These are phyloP conservation scores for Drosophila melanica DNA, from an alignment of 1,140 invertebrate genomes.

Conservation along the genomic window DNA sequence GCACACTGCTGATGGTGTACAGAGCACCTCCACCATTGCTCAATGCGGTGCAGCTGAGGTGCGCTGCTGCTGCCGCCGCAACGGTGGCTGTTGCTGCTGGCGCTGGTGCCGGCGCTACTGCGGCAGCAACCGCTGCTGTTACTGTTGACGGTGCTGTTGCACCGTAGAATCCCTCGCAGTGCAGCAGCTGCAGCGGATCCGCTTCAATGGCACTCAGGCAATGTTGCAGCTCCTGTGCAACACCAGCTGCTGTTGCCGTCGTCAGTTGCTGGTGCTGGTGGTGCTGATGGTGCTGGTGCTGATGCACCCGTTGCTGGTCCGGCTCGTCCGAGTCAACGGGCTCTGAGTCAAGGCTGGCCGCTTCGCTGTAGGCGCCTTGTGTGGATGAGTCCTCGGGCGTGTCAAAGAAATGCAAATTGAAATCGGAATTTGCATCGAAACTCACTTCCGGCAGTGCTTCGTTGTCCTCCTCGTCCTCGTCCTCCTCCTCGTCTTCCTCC, in stretches of 20 bases:
- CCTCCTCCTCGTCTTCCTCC: slow-evolving; percentile 26
- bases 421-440: slow-evolving; percentile 90
- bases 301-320: slow-evolving; percentile 20
- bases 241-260: slow-evolving; percentile 8
- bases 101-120: slow-evolving; percentile 33
- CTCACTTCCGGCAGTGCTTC: slow-evolving; percentile 87
- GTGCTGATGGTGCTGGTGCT: slow-evolving; percentile 33
- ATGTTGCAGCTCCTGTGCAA: slow-evolving; percentile 55
- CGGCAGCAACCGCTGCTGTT: neutral
- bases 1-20: slow-evolving; percentile 83
- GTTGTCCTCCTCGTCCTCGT: slow-evolving; percentile 26
- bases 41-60: slow-evolving; percentile 60
- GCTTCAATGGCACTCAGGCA: slow-evolving; percentile 76
- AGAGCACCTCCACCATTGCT: slow-evolving; percentile 83
- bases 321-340: slow-evolving; percentile 84
- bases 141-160: slow-evolving; percentile 30
- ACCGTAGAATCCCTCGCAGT: slow-evolving; percentile 61
- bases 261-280: slow-evolving; percentile 19
- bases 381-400: slow-evolving; percentile 87
- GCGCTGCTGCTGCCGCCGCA: slow-evolving; percentile 52
- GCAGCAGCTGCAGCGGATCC: slow-evolving; percentile 70
- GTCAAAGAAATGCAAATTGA: slow-evolving; percentile 92
- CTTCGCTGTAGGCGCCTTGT: slow-evolving; percentile 88
- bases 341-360: slow-evolving; percentile 87
- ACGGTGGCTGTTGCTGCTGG: slow-evolving; percentile 9